Conservation (phyloP, 1,140 invertebrate species). For the Trachymyrmex septentrionalis region DNA sequence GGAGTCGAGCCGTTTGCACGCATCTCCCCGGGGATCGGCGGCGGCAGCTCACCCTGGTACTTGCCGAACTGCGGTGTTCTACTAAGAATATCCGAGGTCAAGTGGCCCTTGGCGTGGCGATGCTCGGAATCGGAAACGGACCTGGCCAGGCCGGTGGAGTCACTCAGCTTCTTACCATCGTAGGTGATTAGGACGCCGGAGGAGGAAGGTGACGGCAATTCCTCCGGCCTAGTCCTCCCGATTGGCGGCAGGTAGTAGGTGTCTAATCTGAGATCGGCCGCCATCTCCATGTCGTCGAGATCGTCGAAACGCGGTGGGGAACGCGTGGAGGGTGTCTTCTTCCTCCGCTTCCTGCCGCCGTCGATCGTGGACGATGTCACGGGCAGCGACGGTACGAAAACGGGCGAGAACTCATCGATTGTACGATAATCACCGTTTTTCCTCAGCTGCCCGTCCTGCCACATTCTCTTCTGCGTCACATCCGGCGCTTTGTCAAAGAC, state of each 20-base stretch:
- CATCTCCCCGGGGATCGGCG: constrained; percentile 83
- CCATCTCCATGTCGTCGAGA: constrained; percentile 88
- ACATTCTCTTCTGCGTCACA: constrained; percentile 83
- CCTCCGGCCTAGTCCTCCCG: not conserved
- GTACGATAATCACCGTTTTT: constrained; percentile 83
- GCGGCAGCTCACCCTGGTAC: constrained; percentile 91
- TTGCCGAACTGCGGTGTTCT: constrained; percentile 90
- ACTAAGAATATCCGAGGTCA: constrained; percentile 87
- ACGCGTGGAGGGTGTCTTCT: constrained; percentile 79
- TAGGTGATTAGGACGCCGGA: constrained; percentile 89
- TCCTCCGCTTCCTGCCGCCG: constrained; percentile 84
- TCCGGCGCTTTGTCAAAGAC: constrained; percentile 76
- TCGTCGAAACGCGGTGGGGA: constrained; percentile 71
- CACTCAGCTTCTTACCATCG: constrained; percentile 91
- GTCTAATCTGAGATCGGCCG: constrained; percentile 89
- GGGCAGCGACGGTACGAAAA: constrained; percentile 91
- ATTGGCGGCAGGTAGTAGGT: constrained; percentile 90
- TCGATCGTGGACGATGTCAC: constrained; percentile 88
- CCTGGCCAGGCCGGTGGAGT: constrained; percentile 88
- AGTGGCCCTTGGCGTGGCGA: constrained; percentile 77
- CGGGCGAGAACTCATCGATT: constrained; percentile 89
- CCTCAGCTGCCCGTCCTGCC: constrained; percentile 50
- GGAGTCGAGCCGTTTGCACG: constrained; percentile 66
- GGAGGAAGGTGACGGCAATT: constrained; percentile 75
- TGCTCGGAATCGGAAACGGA: constrained; percentile 85